phyloP scores from a whole-genome alignment of 2,113 vertebrate genomes.

The Coptodon bakossiorum region DNA sequence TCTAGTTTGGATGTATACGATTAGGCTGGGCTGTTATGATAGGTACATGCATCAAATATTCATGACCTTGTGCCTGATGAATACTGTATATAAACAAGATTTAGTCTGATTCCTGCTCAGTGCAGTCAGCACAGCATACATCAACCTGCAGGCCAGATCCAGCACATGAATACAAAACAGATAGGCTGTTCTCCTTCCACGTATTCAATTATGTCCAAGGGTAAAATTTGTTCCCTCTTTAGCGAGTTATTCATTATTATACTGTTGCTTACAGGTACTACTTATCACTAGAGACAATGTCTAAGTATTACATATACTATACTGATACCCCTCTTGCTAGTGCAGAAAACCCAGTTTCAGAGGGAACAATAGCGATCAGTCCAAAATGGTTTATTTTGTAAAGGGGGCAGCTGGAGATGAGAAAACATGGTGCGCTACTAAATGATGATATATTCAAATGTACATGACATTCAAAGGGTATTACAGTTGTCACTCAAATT shows the following conservation, averaged over 20 bases:
- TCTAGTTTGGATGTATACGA: neutral
- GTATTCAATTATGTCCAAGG: neutral
- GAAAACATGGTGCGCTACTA: constrained; percentile 74
- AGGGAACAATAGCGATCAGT: constrained; percentile 35
- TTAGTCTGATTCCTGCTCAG: neutral
- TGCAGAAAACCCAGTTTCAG: neutral
- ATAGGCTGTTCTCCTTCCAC: neutral
- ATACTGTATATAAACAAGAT: neutral
- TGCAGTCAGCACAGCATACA: constrained; percentile 3
- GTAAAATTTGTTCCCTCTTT: neutral
- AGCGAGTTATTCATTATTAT: neutral
- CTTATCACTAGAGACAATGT: neutral
- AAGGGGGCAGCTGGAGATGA: constrained; percentile 66
- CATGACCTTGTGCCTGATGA: constrained; percentile 18
- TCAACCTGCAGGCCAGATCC: constrained; percentile 1
- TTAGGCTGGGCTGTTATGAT: neutral
- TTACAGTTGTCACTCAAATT: constrained; percentile 67
- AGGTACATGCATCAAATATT: constrained; percentile 39
- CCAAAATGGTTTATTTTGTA: constrained; percentile 77
- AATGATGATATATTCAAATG: constrained; percentile 77
- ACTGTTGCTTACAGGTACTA: neutral
- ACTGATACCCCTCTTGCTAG: neutral
- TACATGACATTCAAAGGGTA: constrained; percentile 71
- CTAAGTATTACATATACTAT: neutral
- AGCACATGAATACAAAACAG: constrained; percentile 29